Base-by-base conservation (phyloP, 2,113 vertebrate species). In the Cephalopterus ornatus region DNA sequence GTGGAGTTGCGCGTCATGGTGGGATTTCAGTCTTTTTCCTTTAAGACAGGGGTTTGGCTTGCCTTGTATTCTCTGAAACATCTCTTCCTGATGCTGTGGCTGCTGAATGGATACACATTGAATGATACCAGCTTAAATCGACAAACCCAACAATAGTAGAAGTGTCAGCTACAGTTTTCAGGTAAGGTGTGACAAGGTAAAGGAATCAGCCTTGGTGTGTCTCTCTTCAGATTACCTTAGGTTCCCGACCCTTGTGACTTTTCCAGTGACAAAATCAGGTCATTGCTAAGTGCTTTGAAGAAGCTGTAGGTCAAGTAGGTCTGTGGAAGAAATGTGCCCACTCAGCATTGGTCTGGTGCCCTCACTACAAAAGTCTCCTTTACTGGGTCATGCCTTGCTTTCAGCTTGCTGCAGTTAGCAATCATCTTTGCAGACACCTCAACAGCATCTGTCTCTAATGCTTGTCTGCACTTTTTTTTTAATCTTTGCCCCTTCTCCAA, bases 221-320 rank as follows among this genome's bases (percentile, higher is more conserved):
- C 8, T 80, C 23, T 74, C 19, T 71, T 83, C n/a, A 37, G 5
- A 27, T 46, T 56, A 68, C 3, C 0, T 6, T 32, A 30, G 10
- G 22, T 55, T 83, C 2, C 0, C 3, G 18, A 22, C 37, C 70
- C 32, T 33, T 66, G 33, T 75, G 79, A 52, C 24, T 68, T 53
- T 78, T 74, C 39, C 32, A 79, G n/a, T 27, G 81, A 61, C 61
- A 87, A 85, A 76, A 47, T 12, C 24, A n/a, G 70, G 89, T 92
- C 73, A 61, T 16, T 78, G 44, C n/a, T 94, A 92, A 96, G 79
- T 81, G 62, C 52, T 87, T 89, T 92, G 71, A 81, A 81, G 85
- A 65, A 74, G 44, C 22, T 53, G n/a, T 52, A 41, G 44, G 65
- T 92, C 83, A 92, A 27, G 47, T 21, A 66, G 35, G 24, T 37